Evolutionary conservation across 2,113 vertebrate genomes (phyloP).

Genomic region (Gasterosteus aculeatus): DNA sequence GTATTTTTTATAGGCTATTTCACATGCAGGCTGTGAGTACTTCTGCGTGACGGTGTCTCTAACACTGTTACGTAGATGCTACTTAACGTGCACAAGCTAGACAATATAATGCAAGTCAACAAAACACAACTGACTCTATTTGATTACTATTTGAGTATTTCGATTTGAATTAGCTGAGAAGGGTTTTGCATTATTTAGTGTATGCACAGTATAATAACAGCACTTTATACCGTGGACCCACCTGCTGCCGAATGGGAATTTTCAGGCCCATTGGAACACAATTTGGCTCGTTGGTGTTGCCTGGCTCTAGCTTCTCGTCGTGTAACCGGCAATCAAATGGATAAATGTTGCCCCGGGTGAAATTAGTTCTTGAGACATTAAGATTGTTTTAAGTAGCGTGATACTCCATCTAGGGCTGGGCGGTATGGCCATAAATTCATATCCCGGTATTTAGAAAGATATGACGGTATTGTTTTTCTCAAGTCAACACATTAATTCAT

Average conservation of each 20-base stretch:
- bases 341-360: constrained; percentile 42
- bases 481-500: no score
- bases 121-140: background rate
- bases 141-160: no score
- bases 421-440: no score
- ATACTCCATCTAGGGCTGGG: background rate
- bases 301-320: constrained; percentile 29
- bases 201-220: no score
- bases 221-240: no score
- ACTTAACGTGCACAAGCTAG: background rate
- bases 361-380: background rate
- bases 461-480: no score
- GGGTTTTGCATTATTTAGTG: no score
- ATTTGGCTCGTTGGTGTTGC: constrained; percentile 23
- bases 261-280: constrained; percentile 24
- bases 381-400: background rate
- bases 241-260: background rate
- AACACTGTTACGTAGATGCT: background rate
- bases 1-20: background rate
- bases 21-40: background rate
- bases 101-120: background rate
- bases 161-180: no score
- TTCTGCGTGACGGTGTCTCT: background rate
- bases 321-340: constrained; percentile 54
- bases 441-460: no score